phyloP scores from a whole-genome alignment of 2,797 vertebrate species.

The Dryobates pubescens region DNA sequence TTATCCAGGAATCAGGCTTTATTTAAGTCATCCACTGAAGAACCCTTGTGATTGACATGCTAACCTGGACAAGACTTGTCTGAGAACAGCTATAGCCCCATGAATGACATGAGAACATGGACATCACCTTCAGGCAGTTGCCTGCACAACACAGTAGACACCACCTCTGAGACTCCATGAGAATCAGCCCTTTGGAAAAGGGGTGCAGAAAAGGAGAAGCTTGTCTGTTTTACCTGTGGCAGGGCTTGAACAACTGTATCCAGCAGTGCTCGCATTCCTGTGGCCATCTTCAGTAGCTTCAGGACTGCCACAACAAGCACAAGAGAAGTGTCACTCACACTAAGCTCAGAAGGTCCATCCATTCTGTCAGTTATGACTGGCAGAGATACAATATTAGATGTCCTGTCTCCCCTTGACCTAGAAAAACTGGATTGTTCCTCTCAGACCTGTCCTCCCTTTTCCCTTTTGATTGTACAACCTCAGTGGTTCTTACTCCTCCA shows the following conservation, averaged over 20 bases:
- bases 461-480: not conserved
- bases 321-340: not conserved
- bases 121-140: not conserved
- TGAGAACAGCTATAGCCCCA: not conserved
- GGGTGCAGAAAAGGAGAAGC: not conserved
- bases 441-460: not conserved
- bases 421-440: not conserved
- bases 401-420: not conserved
- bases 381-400: not conserved
- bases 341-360: not conserved
- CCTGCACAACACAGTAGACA: not conserved
- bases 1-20: not conserved
- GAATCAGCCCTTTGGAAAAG: not conserved
- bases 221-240: constrained; percentile 86
- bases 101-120: not conserved
- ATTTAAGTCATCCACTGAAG: not conserved
- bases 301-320: constrained; percentile 76
- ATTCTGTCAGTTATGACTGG: not conserved
- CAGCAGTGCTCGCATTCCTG: constrained; percentile 93
- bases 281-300: constrained; percentile 88
- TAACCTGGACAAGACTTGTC: not conserved
- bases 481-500: not conserved
- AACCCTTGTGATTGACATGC: accelerated
- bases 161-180: not conserved
- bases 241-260: constrained; percentile 95